Evolutionary conservation across 2,113 vertebrate species (phyloP), one percentile per base, ranked within the genome.

Genomic region (Tragelaphus imberbis): DNA sequence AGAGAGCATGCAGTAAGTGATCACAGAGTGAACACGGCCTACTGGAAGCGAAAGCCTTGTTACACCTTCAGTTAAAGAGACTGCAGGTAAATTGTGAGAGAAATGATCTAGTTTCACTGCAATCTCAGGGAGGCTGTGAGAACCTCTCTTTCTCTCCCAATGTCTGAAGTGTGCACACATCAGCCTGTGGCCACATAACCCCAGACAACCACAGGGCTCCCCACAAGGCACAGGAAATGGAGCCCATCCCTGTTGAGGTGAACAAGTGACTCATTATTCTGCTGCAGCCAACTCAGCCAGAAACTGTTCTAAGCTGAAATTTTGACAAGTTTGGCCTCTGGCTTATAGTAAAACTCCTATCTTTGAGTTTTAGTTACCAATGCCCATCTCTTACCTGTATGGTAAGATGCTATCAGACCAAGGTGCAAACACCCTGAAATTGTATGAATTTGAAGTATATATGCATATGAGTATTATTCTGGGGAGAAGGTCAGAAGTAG

Each of bases 221-320:
- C 33, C 56, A 94, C 10, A 1, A 97, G 75, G 85, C 84, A 86
- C 84, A 94, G 97, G 92, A 95, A 89, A 89, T 23, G 16, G 91
- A 87, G 84, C 61, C 68, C 49, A 84, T n/a, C 68, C 79, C 55
- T 96, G 30, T 4, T 84, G 80, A 89, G 58, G 68, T 49, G 47
- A 95, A 89, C 82, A 75, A 93, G 49, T 89, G 61, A 91, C 94
- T 97, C 95, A 84, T 79, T 94, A 65, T 84, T 88, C 79, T 84
- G 63, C 84, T 44, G 17, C 19, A 97, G 90, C 65, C 68, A 75
- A 49, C n/a, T 88, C 51, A 84, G 56, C 88, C 87, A 92, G 93
- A 90, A 88, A 47, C 81, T 90, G 40, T 61, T 80, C 88, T 61
- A 56, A 68, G 61, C 49, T 81, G 63, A 68, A 87, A 49, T 87